Evolutionary conservation across 1,140 invertebrate genomes (phyloP), one percentile per base, ranked within the genome.

Genomic region (Halyomorpha halys): DNA sequence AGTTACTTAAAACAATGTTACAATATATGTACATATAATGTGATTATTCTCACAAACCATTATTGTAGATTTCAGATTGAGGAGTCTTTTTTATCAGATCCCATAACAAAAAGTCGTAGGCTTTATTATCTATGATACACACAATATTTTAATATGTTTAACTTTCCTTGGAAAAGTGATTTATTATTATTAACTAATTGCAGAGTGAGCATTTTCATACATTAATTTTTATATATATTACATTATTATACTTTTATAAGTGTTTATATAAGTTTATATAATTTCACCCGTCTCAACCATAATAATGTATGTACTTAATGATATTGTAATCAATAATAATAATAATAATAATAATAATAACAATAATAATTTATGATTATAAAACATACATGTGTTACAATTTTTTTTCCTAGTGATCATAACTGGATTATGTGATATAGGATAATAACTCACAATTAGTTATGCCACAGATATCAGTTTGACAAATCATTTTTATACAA

Each of bases 101-200:
- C 61, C 45, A 62, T 62, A 62, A 62, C 44, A 62, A 62, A 56
- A 62, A 62, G n/a, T 49, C 49, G 47, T 60, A 51, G 61, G 44
- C 59, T 65, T 65, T 59, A 65, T 65, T 51, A 64, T 56, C 63
- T 64, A 64, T 64, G 64, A 45, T 65, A 65, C 64, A 65, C 53
- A 65, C 59, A 65, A 65, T 65, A 65, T 21, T 61, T 65, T 59
- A 61, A 65, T 61, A 65, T 61, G 47, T 65, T 60, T 65, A 60
- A 65, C 30, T 49, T 65, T 65, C 56, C 47, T 53, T 65, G 64
- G 56, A 65, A 65, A 65, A 65, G 64, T 65, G 64, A 65, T 65
- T 65, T 65, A 65, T 65, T 59, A 64, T 64, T 65, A 65, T 65
- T 65, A 65, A 61, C 64, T 65, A 65, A 65, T 65, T 65, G 64